These are phyloP conservation scores for Athalia cordata DNA, from an alignment of 2,888 invertebrate genomes.

Conservation along the genomic window DNA sequence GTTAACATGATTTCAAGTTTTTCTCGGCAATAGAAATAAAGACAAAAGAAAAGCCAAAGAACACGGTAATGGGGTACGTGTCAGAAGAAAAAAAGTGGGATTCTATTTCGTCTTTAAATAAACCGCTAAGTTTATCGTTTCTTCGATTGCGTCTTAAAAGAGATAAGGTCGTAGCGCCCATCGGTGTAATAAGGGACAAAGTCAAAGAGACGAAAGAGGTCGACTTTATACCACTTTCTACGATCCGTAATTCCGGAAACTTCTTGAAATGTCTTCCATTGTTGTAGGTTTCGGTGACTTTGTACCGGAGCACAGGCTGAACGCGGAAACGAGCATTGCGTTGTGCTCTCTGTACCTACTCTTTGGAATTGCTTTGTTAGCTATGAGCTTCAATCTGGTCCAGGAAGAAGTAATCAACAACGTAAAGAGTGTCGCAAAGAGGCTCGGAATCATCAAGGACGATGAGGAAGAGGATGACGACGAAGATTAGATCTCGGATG, in stretches of 20 bases:
- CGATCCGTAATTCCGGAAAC: slow-evolving; percentile 1
- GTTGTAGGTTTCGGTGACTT: slow-evolving; percentile 87
- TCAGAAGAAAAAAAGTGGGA: too few relatives aligned
- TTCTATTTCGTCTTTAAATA: too few relatives aligned
- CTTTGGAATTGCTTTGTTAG: slow-evolving; percentile 94
- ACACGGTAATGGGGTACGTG: too few relatives aligned
- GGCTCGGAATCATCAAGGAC: slow-evolving; percentile 91
- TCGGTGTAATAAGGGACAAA: background rate
- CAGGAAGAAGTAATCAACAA: slow-evolving; percentile 95
- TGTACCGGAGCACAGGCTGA: slow-evolving; percentile 87
- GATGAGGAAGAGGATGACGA: slow-evolving; percentile 79
- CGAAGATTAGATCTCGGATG: slow-evolving; percentile 67
- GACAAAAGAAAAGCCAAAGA: too few relatives aligned
- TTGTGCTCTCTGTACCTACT: slow-evolving; percentile 93
- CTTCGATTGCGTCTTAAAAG: too few relatives aligned
- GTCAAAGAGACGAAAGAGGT: background rate
- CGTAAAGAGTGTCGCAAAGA: slow-evolving; percentile 89
- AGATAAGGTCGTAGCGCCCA: too few relatives aligned
- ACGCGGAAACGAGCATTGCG: slow-evolving; percentile 81
- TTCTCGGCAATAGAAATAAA: too few relatives aligned
- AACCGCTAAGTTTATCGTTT: too few relatives aligned
- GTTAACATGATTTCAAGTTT: too few relatives aligned
- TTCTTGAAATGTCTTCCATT: slow-evolving; percentile 25
- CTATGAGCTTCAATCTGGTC: slow-evolving; percentile 97
- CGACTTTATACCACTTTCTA: background rate